Conservation (phyloP, 1,140 invertebrate genomes). For the Anastrepha ludens region DNA sequence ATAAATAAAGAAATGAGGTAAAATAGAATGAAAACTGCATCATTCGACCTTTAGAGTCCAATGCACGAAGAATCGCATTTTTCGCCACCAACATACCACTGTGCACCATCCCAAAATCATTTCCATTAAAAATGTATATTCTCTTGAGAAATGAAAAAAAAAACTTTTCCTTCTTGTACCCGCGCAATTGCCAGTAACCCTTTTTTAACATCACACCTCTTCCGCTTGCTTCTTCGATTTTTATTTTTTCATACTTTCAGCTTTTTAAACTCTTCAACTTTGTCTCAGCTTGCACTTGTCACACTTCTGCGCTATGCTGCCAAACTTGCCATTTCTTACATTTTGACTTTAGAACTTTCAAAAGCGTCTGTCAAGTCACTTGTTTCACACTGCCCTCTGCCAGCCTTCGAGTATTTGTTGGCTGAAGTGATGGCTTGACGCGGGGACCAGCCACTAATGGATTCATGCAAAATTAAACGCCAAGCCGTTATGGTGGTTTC, state of each 20-base stretch:
- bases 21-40: too few relatives aligned
- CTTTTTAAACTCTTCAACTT: not conserved
- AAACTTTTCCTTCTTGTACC: not conserved
- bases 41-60: too few relatives aligned
- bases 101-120: not conserved
- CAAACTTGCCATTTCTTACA: constrained; percentile 57
- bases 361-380: not conserved
- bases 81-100: too few relatives aligned
- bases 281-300: constrained; percentile 49
- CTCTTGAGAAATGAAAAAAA: not conserved
- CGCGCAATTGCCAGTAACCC: not conserved
- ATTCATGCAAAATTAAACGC: constrained; percentile 53
- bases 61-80: too few relatives aligned
- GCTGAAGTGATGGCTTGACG: not conserved
- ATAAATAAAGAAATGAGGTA: too few relatives aligned
- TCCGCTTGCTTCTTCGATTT: not conserved
- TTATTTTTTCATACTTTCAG: not conserved
- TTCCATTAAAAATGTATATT: not conserved
- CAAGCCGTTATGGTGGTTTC: constrained; percentile 3
- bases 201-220: not conserved
- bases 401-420: not conserved
- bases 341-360: constrained; percentile 23
- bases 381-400: not conserved
- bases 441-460: constrained; percentile 28
- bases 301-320: constrained; percentile 32